These are phyloP conservation scores for Manduca sexta DNA, from an alignment of 1,140 invertebrate genomes.

Conservation along the genomic window DNA sequence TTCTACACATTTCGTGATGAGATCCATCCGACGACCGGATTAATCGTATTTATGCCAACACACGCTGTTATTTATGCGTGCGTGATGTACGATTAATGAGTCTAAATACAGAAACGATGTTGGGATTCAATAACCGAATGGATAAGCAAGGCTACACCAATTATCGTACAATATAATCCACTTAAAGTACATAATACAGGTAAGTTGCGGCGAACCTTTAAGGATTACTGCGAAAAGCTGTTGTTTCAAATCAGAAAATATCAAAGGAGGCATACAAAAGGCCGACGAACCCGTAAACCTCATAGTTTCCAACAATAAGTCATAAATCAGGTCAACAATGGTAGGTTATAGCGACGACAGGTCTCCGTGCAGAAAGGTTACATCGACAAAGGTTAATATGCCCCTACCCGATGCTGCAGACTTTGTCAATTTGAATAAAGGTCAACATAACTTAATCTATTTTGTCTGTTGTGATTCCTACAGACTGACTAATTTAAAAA, in stretches of 20 bases:
- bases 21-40: constrained; percentile 6
- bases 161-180: constrained; percentile 5
- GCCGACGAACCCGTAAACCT: constrained; percentile 27
- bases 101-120: constrained; percentile 26
- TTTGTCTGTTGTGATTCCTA: no score
- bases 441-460: no score
- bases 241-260: constrained; percentile 7
- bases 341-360: neutral
- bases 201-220: neutral
- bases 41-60: constrained; percentile 8
- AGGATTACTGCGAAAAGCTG: neutral
- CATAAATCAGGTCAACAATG: constrained; percentile 30
- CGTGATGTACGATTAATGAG: constrained; percentile 24
- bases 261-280: constrained; percentile 6
- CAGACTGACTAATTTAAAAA: no score
- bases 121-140: constrained; percentile 1
- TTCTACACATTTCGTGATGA: no score
- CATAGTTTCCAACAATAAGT: constrained; percentile 33
- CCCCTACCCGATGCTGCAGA: no score
- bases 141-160: constrained; percentile 14
- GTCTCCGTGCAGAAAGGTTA: neutral
- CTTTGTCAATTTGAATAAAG: no score
- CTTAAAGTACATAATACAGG: neutral
- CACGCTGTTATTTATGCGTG: constrained; percentile 27
- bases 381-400: neutral